Base-by-base conservation (phyloP, 2,113 vertebrate species). In the Bujurquina vittata region DNA sequence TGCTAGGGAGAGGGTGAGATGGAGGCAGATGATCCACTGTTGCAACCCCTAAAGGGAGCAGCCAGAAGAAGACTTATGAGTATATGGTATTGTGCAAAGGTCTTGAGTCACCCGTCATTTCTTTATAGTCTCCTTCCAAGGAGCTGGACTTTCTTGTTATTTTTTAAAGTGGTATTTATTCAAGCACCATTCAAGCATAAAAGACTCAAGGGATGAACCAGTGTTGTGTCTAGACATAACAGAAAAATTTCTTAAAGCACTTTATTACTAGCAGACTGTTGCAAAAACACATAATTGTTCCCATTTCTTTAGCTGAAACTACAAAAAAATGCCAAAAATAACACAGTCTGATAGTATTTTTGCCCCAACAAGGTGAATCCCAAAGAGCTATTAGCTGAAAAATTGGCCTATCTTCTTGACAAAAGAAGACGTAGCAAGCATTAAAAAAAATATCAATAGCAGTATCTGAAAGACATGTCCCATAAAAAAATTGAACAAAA, bases 401-500 rank as follows among this genome's bases (percentile, higher is more conserved):
- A 3, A 5, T 52, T 52, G 49, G 3, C 49, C 29, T 69, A 69
- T 12, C 65, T 18, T 23, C 15, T 29, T 67, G 63, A 67, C 15
- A 46, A 67, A 67, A 67, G 5, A 46, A 67, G 15, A 67, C 9
- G 26, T 14, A 1, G 26, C 22, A 29, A 40, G 40, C 40, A 26
- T 22, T 46, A 49, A 49, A 67, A 33, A 22, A 58, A 17, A 15
- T 9, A 67, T 67, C 63, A 18, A 18, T 22, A 29, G 40, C 63
- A 67, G 22, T 10, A 67, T 49, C 40, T 67, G 40, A 67, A 67
- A 67, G 40, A 0, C 22, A 46, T 15, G 46, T 46, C 63, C 15
- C 46, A n/a, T 67, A 1, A 7, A 12, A 49, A 22, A 67, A 29
- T 26, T 0, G 0, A 0, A 2, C 18, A 26, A 67, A 67, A 46